Base-by-base conservation (phyloP, 2,888 invertebrate species). In the Ischnura elegans region DNA sequence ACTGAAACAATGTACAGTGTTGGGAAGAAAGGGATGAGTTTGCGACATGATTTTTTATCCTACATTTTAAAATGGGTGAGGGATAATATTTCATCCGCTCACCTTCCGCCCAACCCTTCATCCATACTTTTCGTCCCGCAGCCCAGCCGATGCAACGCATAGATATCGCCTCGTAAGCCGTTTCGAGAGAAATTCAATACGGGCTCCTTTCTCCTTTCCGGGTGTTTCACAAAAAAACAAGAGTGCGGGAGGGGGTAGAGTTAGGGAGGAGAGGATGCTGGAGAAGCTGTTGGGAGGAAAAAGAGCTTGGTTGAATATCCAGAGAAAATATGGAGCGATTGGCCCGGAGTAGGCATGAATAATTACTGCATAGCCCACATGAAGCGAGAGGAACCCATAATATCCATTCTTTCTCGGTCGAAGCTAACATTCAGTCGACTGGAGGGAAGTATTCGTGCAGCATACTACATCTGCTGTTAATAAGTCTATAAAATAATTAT, bases 101-200 rank as follows among this genome's bases (percentile, higher is more conserved):
- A 0, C 25, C 25, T 19, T 16, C 51, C 51, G 21, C 25, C 61
- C 21, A 25, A 61, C 8, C 61, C 25, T 51, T 2, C 61, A 21
- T 21, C 61, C 19, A 25, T 25, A 36, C 76, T 36, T 90, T 25
- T 42, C 87, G 16, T 29, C 87, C 51, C 46, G 86, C 86, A 8
- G 46, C 86, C 36, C n/a, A 19, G n/a, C 46, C 45, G 86, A 86
- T 86, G 43, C 45, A 86, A 46, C 86, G 19, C 86, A 86, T 2
- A 86, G 87, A 55, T 87, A 87, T 87, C 55, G 87, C 87, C 36
- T 55, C 36, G 51, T 87, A 87, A 51, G 55, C 25, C 25, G 25
- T 61, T 90, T 66, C 43, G 61, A 90, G 90, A 90, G 90, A 61
- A 66, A 90, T 90, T 90, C 90, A 55, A 90, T 66, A 61, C n/a